Evolutionary conservation across 2,888 invertebrate genomes (phyloP).

Genomic region (Malachius bipustulatus): DNA sequence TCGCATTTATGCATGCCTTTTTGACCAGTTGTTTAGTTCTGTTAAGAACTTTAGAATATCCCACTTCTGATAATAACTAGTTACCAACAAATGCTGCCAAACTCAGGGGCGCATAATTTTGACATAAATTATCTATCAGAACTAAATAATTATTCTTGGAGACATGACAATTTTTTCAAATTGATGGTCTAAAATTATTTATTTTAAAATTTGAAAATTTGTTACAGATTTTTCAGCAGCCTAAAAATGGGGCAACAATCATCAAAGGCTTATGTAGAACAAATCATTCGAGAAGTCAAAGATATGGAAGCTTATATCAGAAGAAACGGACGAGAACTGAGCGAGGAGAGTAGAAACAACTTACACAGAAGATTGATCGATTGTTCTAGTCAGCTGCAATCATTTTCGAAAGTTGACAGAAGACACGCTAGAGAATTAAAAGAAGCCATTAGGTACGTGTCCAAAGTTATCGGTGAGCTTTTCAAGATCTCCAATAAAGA

Average conservation of each 20-base stretch:
- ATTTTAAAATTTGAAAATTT: too few relatives aligned
- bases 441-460: not conserved
- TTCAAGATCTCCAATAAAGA: not conserved
- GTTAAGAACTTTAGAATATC: too few relatives aligned
- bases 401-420: not conserved
- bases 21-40: too few relatives aligned
- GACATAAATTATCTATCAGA: too few relatives aligned
- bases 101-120: too few relatives aligned
- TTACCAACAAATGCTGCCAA: too few relatives aligned
- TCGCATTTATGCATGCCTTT: too few relatives aligned
- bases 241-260: not conserved
- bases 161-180: too few relatives aligned
- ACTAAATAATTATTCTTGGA: too few relatives aligned
- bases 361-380: conserved; percentile 1
- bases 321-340: not conserved
- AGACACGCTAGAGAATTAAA: not conserved
- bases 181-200: too few relatives aligned
- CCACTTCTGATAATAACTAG: too few relatives aligned
- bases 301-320: not conserved
- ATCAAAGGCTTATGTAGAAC: not conserved
- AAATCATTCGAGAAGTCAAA: not conserved
- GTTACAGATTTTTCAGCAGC: too few relatives aligned
- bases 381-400: not conserved
- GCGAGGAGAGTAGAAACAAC: not conserved
- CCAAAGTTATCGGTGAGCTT: not conserved